Evolutionary conservation across 2,113 vertebrate genomes (phyloP), one percentile per base, ranked within the genome.

Genomic region (Oryzias celebensis): DNA sequence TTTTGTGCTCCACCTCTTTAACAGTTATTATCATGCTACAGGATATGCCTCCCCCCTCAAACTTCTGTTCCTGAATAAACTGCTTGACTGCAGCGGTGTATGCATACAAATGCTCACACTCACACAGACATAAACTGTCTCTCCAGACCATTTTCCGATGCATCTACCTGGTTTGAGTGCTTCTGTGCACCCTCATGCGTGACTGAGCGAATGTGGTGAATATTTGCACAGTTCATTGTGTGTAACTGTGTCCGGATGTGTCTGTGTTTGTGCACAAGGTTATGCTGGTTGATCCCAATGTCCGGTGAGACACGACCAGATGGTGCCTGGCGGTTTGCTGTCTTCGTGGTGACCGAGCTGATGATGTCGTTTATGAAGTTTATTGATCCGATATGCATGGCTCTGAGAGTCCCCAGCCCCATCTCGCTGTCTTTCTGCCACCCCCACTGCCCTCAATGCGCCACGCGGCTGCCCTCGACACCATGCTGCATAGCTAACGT

Each of bases 321-420:
- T 88, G 87, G 88, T 56, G 85, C 81, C 71, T 74, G 77, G 75
- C 71, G 78, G 77, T 86, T 75, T 79, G 83, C 81, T 88, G 82
- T 90, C 78, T 82, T 81, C 65, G 62, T 74, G 65, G 78, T 73
- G 77, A 85, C 85, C 71, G 62, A 57, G 83, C 75, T 85, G 84
- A 90, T 90, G 87, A 87, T 88, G 80, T 82, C 58, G 81, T 88
- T 88, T 85, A 84, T 87, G 81, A 84, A 87, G 84, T 83, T 85
- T 87, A 90, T 88, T 84, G 84, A 88, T 90, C 82, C 60, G 75
- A 84, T 85, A 77, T 84, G 84, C 82, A 74, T 69, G 68, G 14
- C 68, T 86, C 82, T 77, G 81, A 62, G 56, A 75, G 56, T 82
- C 83, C 77, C 78, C 57, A 10, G 66, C 51, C 64, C 77, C 64